phyloP scores from a whole-genome alignment of 1,140 invertebrate species.

The Matsumurasca onukii region DNA sequence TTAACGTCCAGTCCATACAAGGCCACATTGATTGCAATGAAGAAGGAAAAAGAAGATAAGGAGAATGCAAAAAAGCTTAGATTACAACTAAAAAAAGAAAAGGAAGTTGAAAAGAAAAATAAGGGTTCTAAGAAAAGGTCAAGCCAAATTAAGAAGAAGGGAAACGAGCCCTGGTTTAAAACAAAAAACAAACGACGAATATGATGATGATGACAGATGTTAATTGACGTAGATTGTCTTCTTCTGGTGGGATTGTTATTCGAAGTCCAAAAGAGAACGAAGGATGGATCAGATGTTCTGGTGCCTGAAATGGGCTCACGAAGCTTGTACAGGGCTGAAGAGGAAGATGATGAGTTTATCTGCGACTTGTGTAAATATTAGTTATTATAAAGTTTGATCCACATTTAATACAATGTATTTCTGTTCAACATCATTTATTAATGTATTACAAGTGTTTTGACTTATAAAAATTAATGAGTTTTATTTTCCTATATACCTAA shows the following conservation, averaged over 20 bases:
- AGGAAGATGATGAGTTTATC: slow-evolving; percentile 14
- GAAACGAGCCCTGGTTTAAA: background rate
- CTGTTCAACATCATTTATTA: background rate
- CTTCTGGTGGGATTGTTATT: slow-evolving; percentile 18
- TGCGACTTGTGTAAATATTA: slow-evolving; percentile 21
- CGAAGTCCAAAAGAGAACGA: slow-evolving; percentile 36
- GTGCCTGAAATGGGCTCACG: slow-evolving; percentile 42
- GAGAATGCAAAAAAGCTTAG: slow-evolving; percentile 2
- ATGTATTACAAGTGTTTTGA: background rate
- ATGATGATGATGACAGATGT: background rate
- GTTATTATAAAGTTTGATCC: background rate
- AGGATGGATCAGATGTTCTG: slow-evolving; percentile 4
- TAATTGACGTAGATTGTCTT: slow-evolving; percentile 22
- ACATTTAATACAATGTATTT: background rate
- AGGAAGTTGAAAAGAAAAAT: background rate
- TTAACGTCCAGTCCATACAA: slow-evolving; percentile 20
- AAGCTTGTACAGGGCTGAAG: slow-evolving; percentile 42
- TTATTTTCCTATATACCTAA: background rate
- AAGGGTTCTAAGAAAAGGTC: background rate
- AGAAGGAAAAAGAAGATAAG: slow-evolving; percentile 11
- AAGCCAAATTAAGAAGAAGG: background rate
- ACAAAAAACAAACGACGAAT: background rate
- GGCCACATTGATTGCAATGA: background rate
- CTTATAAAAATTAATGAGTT: background rate
- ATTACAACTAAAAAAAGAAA: background rate